A percentile compares a stretch with the other conserved stretches of the same genome.
Conservation (phyloP, 2,888 invertebrate genomes). For the Meghimatium bilineatum region DNA sequence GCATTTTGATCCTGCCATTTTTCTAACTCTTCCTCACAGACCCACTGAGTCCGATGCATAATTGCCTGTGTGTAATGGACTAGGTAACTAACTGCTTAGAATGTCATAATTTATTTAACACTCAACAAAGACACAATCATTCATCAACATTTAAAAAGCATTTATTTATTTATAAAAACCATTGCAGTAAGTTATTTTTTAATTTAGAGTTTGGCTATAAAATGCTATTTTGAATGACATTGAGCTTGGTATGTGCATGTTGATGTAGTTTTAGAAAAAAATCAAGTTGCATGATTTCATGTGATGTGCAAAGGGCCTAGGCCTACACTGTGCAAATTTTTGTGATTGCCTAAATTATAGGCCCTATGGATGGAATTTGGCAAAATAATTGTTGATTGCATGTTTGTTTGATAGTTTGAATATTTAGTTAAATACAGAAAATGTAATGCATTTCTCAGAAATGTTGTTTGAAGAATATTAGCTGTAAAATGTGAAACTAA, state of each 20-base stretch:
- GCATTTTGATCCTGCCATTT: constrained; percentile 8
- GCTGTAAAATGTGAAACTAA: no score
- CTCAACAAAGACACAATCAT: not conserved
- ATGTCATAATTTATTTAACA: not conserved
- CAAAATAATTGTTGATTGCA: not conserved
- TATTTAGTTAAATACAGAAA: not conserved
- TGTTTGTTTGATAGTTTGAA: not conserved
- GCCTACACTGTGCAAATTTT: not conserved
- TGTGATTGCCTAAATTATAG: not conserved
- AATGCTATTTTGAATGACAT: not conserved
- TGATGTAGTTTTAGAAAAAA: not conserved
- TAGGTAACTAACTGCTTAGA: constrained; percentile 15
- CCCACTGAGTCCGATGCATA: constrained; percentile 40
- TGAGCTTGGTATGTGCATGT: not conserved
- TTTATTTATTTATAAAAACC: not conserved
- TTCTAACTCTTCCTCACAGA: constrained; percentile 31
- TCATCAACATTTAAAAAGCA: not conserved
- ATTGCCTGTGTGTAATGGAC: constrained; percentile 2
- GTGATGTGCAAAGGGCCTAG: no score
- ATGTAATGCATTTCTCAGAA: not conserved
- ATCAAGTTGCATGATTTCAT: not conserved
- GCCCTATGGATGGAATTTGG: not conserved
- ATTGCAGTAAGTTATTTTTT: no score
- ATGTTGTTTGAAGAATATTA: no score
- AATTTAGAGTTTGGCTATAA: not conserved